Conservation (phyloP, 2,888 invertebrate genomes). For the Melikaiella ostensackeni region DNA sequence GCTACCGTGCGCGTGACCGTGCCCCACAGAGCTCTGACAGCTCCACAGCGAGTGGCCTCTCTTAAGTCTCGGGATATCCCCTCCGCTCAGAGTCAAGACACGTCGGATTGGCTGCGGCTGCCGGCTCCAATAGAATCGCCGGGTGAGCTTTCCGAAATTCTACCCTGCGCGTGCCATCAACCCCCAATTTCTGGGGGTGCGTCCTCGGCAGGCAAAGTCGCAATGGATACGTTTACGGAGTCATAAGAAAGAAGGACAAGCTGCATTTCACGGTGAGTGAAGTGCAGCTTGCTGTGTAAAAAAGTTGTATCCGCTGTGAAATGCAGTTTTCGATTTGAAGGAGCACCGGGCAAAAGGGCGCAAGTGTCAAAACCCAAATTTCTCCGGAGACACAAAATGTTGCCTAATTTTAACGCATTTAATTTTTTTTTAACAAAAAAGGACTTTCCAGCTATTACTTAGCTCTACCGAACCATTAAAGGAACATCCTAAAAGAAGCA, state of each 20-base stretch:
- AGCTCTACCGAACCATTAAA: too few species aligned
- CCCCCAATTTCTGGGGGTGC: slow-evolving; percentile 46
- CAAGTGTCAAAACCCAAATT: too few species aligned
- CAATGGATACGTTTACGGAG: slow-evolving; percentile 56
- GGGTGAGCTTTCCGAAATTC: slow-evolving; percentile 74
- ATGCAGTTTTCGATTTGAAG: too few species aligned
- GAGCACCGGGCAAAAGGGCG: too few species aligned
- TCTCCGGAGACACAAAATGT: too few species aligned
- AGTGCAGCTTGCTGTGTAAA: background rate
- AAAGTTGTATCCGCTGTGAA: background rate
- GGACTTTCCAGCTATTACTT: too few species aligned
- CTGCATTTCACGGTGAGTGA: background rate
- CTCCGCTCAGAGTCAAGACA: slow-evolving; percentile 64
- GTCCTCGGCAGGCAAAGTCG: slow-evolving; percentile 48
- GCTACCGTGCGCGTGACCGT: slow-evolving; percentile 76
- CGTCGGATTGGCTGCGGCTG: slow-evolving; percentile 69
- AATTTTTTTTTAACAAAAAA: too few species aligned
- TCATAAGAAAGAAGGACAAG: slow-evolving; percentile 9
- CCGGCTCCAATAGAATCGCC: slow-evolving; percentile 71
- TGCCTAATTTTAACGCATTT: too few species aligned
- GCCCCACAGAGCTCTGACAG: slow-evolving; percentile 78
- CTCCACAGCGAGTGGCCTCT: slow-evolving; percentile 77
- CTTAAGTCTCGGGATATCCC: slow-evolving; percentile 76
- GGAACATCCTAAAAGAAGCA: too few species aligned
- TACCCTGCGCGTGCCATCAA: slow-evolving; percentile 63